Conservation (phyloP, 2,797 vertebrate genomes). For the Gobio occitaniae region DNA sequence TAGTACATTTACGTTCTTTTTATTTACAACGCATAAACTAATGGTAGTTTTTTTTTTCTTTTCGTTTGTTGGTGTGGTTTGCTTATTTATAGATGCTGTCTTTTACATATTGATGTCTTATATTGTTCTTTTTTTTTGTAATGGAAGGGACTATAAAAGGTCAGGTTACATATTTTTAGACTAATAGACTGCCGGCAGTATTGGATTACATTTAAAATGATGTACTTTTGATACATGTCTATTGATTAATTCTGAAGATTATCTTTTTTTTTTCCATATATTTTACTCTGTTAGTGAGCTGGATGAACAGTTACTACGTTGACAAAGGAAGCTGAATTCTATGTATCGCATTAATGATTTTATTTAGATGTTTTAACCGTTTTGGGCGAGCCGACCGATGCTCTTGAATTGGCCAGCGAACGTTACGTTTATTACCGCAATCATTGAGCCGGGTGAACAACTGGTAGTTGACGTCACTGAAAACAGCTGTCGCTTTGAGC, state of each 20-base stretch:
- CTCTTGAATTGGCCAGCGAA: constrained; percentile 43
- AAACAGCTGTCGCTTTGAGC: constrained; percentile 47
- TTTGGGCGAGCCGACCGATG: constrained; percentile 26
- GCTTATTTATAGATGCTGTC: constrained; percentile 96
- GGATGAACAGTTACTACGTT: constrained; percentile 77
- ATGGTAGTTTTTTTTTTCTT: constrained; percentile 80
- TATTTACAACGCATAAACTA: constrained; percentile 70
- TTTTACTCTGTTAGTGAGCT: constrained; percentile 83
- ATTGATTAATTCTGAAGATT: constrained; percentile 87
- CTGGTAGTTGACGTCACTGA: constrained; percentile 48
- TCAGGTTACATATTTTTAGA: constrained; percentile 87
- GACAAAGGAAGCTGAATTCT: constrained; percentile 78
- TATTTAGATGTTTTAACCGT: constrained; percentile 45
- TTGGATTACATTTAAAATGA: constrained; percentile 93
- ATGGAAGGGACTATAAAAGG: constrained; percentile 89
- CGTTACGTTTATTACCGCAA: constrained; percentile 30
- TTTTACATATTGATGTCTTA: constrained; percentile 86
- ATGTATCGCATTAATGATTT: constrained; percentile 65
- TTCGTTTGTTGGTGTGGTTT: constrained; percentile 88
- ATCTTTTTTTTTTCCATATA: constrained; percentile 85
- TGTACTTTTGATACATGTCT: constrained; percentile 92
- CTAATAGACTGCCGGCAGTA: constrained; percentile 97
- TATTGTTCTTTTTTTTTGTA: constrained; percentile 73
- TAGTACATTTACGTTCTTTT: constrained; percentile 87
- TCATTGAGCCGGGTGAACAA: constrained; percentile 49